A percentile compares a stretch with the other conserved stretches of the same genome.
Conservation (phyloP, 2,888 invertebrate genomes). For the Eupithecia vulgata region DNA sequence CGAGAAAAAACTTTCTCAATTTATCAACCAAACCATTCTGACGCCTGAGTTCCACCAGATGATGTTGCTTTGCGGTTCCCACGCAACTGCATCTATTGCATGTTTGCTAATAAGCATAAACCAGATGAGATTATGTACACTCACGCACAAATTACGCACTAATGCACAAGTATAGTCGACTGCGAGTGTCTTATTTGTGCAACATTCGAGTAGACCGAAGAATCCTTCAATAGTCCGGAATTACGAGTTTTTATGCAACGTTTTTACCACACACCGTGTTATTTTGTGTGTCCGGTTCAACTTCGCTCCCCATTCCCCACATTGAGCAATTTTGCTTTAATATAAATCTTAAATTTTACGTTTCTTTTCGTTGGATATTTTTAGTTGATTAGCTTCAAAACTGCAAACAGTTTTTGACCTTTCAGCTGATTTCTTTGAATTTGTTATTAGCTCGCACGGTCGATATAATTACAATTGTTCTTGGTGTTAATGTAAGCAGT, state of each 20-base stretch:
- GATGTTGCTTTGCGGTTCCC: conserved; percentile 68
- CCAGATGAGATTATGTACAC: conserved; percentile 71
- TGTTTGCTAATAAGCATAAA: conserved; percentile 68
- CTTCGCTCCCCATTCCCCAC: not conserved
- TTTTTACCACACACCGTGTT: conserved; percentile 23
- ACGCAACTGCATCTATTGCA: conserved; percentile 64
- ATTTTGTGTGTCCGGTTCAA: conserved; percentile 37
- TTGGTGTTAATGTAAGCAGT: conserved; percentile 14
- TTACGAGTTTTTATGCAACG: conserved; percentile 42
- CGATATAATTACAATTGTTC: conserved; percentile 24
- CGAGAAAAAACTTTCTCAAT: conserved; percentile 45
- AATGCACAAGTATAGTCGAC: conserved; percentile 67
- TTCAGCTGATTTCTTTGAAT: not conserved
- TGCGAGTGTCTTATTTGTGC: conserved; percentile 64
- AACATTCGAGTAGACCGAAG: conserved; percentile 43
- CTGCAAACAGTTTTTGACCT: not conserved
- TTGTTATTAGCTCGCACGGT: conserved; percentile 12
- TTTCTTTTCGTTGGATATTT: not conserved
- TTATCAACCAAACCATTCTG: conserved; percentile 51
- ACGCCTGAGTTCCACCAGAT: conserved; percentile 52
- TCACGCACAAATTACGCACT: conserved; percentile 73
- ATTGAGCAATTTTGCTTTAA: not conserved
- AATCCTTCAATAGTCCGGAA: conserved; percentile 31
- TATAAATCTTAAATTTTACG: not conserved
- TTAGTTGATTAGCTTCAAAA: not conserved